Evolutionary conservation across 1,140 invertebrate genomes (phyloP).

Genomic region (Drosophila saltans): DNA sequence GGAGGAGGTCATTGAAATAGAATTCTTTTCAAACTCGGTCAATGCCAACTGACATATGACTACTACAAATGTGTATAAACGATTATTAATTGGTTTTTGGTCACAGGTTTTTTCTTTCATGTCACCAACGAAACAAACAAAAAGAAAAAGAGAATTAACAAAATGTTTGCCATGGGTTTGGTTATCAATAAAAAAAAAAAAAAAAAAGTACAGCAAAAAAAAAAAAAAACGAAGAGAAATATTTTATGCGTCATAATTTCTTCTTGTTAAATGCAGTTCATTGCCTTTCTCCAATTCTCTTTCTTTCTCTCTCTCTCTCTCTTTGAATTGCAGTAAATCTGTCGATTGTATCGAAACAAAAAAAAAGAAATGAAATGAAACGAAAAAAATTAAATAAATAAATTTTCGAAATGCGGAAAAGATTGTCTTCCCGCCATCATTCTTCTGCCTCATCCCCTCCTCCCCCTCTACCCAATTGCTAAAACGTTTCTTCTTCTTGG

Average conservation of each 20-base stretch:
- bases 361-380: neutral
- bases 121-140: neutral
- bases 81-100: conserved; percentile 14
- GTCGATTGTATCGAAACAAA: conserved; percentile 50
- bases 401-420: conserved; percentile 45
- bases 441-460: neutral
- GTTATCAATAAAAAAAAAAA: conserved; percentile 1
- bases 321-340: conserved; percentile 71
- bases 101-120: conserved; percentile 12
- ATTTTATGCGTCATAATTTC: neutral
- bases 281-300: conserved; percentile 28
- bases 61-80: conserved; percentile 4
- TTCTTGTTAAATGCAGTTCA: conserved; percentile 10
- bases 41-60: conserved; percentile 13
- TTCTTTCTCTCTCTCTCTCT: neutral
- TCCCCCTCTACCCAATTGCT: too few relatives aligned
- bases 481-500: neutral
- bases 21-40: conserved; percentile 4
- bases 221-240: neutral
- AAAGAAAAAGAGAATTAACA: neutral
- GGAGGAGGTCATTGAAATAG: conserved; percentile 25
- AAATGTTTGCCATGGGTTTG: conserved; percentile 11
- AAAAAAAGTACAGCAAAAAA: neutral
- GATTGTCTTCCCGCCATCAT: conserved; percentile 16
- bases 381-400: conserved; percentile 48